Evolutionary conservation across 2,113 vertebrate genomes (phyloP), one percentile per base, ranked within the genome.

Genomic region (Nematolebias whitei): DNA sequence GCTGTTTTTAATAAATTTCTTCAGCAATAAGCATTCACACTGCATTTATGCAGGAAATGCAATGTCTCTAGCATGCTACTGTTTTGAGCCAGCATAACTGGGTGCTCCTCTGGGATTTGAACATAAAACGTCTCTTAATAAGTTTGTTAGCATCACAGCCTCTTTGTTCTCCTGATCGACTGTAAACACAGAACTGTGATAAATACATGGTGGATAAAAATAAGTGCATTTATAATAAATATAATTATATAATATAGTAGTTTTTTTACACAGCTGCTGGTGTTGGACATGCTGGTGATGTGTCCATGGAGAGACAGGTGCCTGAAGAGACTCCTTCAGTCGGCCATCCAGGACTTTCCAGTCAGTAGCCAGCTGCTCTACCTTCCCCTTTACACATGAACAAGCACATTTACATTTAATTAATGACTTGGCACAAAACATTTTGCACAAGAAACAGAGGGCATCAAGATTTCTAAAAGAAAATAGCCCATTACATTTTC

Each of bases 331-430:
- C 54, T 93, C 92, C 79, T 90, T 91, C 48, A 93, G 60, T 16
- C 74, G 85, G 12, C 76, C 22, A 48, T 93, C 92, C 63, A 94
- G 84, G 39, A 82, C 78, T 82, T 92, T 94, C 92, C 93, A 94
- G 44, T 93, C 92, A 13, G 80, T 82, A 8, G 91, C 93, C 61
- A 94, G 74, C 85, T 92, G 81, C 55, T 93, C 93, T 48, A 93
- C 88, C 60, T 93, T 87, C 66, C 20, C 81, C 92, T 93, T 20
- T 2, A 68, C 16, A 73, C 49, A 73, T 7, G n/a, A 68, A 39
- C 11, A 20, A 1, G 5, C 14, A 63, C 3, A 76, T 11, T 11
- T 22, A 50, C 3, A 50, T 15, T 45, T 16, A 14, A 51, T 62
- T 41, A 71, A 66, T 47, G 0, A 68, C 7, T 59, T 5, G 14